Evolutionary conservation across 2,888 invertebrate genomes (phyloP), one percentile per base, ranked within the genome.

Genomic region (Hylaea fasciaria): DNA sequence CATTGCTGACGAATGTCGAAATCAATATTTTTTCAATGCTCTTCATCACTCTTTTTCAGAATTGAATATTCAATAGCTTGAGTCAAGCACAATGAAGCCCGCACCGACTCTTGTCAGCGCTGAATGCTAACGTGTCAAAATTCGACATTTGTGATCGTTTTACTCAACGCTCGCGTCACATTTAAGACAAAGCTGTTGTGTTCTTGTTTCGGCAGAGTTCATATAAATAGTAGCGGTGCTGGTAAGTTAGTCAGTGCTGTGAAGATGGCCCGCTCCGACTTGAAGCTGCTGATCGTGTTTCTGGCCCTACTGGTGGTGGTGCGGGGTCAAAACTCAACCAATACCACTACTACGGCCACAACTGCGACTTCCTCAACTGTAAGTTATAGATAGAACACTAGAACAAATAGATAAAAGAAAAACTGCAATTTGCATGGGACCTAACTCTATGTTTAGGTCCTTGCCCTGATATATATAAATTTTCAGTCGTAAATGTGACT

Each of bases 51-150:
- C 50, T 48, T 62, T 48, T 46, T 45, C 40, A 45, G 43, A 17
- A 51, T 32, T 76, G 71, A 77, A 78, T 76, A 76, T 77, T 74
- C 77, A 77, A 69, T 50, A 66, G 10, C 66, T 37, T 69, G 49
- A 49, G 57, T 63, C 57, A 63, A 66, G 59, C 48, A 65, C 63
- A 45, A 55, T 67, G 45, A 57, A 65, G 61, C 65, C 70, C 70
- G 54, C 56, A 64, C 62, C 46, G 54, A 68, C 46, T 57, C 61
- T 62, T 53, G 64, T 59, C 59, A 57, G 45, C 52, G 51, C 64
- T 57, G 62, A 65, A 69, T 62, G 71, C 69, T 68, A 62, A 71
- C 70, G 55, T 66, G 50, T 45, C 63, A 66, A 16, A 39, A 12
- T 68, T 65, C 67, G 64, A 64, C 50, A 56, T 44, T 59, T 62